phyloP scores from a whole-genome alignment of 2,797 vertebrate genomes.

The Prionace glauca region DNA sequence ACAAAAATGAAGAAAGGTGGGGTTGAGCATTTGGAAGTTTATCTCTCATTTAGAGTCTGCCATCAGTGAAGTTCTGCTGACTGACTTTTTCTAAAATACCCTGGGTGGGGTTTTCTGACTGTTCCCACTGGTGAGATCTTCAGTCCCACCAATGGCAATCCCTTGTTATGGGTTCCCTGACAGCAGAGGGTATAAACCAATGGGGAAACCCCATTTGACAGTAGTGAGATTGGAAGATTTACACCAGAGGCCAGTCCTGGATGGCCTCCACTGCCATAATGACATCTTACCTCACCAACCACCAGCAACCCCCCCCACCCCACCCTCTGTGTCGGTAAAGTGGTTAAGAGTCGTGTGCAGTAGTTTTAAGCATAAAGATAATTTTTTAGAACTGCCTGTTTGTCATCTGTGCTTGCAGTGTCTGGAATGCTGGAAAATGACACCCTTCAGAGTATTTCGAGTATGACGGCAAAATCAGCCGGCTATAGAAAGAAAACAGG shows the following conservation, averaged over 20 bases:
- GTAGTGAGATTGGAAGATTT: too few species aligned
- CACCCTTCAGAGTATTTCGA: slow-evolving; percentile 57
- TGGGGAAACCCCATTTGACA: too few species aligned
- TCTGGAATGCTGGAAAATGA: slow-evolving; percentile 67
- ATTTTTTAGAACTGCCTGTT: background rate
- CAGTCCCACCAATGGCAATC: too few species aligned
- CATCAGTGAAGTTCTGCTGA: background rate
- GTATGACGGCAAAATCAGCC: slow-evolving; percentile 46
- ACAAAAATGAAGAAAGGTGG: background rate
- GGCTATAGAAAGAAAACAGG: slow-evolving; percentile 49
- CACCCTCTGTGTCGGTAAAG: background rate
- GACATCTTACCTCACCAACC: background rate
- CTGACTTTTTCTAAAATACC: background rate
- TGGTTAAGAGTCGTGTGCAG: background rate
- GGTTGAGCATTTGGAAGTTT: background rate
- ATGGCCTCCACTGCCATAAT: too few species aligned
- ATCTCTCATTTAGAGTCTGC: background rate
- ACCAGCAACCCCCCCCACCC: too few species aligned
- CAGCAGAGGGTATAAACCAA: too few species aligned
- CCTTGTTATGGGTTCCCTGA: too few species aligned
- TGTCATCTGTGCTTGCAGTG: slow-evolving; percentile 49
- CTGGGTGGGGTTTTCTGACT: too few species aligned
- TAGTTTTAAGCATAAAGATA: accelerated
- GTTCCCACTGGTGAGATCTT: too few species aligned
- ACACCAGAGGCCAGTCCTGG: too few species aligned